Evolutionary conservation across 2,888 invertebrate species (phyloP).

Genomic region (Sinohyriopsis cumingii): DNA sequence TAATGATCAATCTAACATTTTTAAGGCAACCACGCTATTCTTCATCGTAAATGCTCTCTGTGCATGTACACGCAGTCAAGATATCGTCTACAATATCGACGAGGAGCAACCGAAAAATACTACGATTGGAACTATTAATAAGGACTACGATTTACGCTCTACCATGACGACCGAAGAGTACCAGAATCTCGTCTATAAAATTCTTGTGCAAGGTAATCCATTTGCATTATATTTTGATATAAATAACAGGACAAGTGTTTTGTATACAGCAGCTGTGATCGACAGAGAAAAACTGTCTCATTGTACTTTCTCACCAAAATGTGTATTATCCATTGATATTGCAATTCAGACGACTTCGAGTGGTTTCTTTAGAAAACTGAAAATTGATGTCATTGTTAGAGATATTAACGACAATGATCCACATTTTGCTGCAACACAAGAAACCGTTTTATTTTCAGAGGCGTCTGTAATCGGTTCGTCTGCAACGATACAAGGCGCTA

Average conservation of each 20-base stretch:
- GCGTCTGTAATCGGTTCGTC: conserved; percentile 39
- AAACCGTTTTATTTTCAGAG: conserved; percentile 44
- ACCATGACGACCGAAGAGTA: conserved; percentile 40
- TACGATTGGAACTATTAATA: conserved; percentile 44
- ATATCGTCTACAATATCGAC: conserved; percentile 29
- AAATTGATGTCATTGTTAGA: conserved; percentile 45
- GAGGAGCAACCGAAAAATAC: conserved; percentile 40
- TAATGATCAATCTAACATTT: no score
- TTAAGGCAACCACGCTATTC: background rate
- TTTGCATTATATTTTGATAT: conserved; percentile 50
- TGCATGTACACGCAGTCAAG: conserved; percentile 5
- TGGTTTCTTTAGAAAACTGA: conserved; percentile 52
- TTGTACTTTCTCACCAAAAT: conserved; percentile 36
- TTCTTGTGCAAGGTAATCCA: conserved; percentile 42
- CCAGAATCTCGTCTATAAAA: conserved; percentile 47
- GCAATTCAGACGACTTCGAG: conserved; percentile 47
- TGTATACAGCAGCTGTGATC: conserved; percentile 34
- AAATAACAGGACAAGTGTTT: conserved; percentile 38
- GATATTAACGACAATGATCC: conserved; percentile 61
- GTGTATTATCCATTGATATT: conserved; percentile 46
- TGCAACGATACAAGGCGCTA: conserved; percentile 42
- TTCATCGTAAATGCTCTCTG: background rate
- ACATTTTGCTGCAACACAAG: conserved; percentile 40
- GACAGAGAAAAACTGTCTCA: conserved; percentile 43
- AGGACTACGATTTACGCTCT: conserved; percentile 40